Percentiles rank a stretch among this genome's conserved stretches.
Evolutionary conservation across 2,113 vertebrate species (phyloP).

Genomic region (Willisornis vidua): DNA sequence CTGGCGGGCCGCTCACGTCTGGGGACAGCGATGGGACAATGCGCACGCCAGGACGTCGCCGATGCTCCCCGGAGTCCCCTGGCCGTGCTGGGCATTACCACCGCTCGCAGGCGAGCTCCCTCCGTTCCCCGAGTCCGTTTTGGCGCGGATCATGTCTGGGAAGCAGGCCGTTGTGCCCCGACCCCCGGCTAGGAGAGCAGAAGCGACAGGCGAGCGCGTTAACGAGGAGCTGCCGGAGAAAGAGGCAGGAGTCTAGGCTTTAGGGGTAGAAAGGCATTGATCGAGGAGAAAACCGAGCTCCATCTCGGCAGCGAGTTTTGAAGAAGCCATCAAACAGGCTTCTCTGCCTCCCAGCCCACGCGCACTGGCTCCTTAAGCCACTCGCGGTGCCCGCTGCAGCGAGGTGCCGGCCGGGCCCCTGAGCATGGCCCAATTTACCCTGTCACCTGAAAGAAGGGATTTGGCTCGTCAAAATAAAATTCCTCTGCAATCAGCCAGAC

Average conservation of each 20-base stretch:
- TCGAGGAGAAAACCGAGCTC: neutral
- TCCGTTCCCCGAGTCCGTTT: fast-evolving
- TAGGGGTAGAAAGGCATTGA: neutral
- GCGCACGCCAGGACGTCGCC: neutral
- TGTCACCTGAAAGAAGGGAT: slow-evolving; percentile 3
- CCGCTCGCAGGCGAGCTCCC: fast-evolving
- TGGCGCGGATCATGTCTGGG: fast-evolving
- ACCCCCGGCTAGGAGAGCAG: neutral
- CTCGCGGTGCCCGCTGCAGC: neutral
- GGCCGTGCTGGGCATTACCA: too few relatives aligned
- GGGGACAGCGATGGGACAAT: neutral
- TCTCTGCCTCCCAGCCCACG: neutral
- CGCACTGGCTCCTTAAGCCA: neutral
- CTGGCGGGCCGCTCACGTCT: neutral
- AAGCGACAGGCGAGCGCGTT: neutral
- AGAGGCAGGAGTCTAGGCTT: neutral
- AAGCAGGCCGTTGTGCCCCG: neutral
- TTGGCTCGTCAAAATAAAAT: slow-evolving; percentile 6
- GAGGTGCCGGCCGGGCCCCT: neutral
- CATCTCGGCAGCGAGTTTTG: neutral
- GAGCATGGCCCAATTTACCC: neutral
- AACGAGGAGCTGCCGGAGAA: neutral
- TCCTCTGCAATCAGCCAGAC: neutral
- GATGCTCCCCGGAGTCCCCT: neutral
- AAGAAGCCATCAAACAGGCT: neutral